A percentile compares a stretch with the other conserved stretches of the same genome.
Conservation (phyloP, 2,113 vertebrate species). For the Cacatua alba region DNA sequence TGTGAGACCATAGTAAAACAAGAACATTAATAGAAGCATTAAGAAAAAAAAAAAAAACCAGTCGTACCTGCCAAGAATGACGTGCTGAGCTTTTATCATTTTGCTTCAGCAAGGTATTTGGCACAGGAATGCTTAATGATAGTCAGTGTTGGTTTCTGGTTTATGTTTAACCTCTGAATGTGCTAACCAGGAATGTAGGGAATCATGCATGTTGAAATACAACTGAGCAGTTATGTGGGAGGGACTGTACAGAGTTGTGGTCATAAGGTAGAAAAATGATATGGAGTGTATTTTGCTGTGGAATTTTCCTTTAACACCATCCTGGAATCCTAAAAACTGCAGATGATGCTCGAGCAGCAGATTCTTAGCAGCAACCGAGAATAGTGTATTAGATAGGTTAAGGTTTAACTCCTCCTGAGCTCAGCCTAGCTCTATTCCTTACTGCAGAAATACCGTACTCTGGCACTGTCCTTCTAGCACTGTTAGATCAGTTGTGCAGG, state of each 20-base stretch:
- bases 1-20: background rate
- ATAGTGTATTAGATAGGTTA: background rate
- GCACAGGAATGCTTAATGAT: slow-evolving; percentile 52
- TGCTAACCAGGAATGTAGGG: slow-evolving; percentile 41
- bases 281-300: background rate
- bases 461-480: background rate
- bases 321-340: background rate
- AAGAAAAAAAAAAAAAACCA: background rate
- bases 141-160: slow-evolving; percentile 57
- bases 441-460: background rate
- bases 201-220: slow-evolving; percentile 42
- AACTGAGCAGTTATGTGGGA: slow-evolving; percentile 18
- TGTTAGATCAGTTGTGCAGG: background rate
- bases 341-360: background rate
- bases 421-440: background rate
- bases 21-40: background rate
- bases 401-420: background rate
- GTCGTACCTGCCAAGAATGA: slow-evolving; percentile 34
- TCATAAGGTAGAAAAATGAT: background rate
- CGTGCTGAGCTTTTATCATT: slow-evolving; percentile 38
- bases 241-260: background rate
- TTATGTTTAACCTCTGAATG: slow-evolving; percentile 68
- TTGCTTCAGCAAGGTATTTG: slow-evolving; percentile 45
- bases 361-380: background rate
- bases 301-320: background rate